Conservation (phyloP, 2,113 vertebrate species). For the Pachypanchax playfairii region DNA sequence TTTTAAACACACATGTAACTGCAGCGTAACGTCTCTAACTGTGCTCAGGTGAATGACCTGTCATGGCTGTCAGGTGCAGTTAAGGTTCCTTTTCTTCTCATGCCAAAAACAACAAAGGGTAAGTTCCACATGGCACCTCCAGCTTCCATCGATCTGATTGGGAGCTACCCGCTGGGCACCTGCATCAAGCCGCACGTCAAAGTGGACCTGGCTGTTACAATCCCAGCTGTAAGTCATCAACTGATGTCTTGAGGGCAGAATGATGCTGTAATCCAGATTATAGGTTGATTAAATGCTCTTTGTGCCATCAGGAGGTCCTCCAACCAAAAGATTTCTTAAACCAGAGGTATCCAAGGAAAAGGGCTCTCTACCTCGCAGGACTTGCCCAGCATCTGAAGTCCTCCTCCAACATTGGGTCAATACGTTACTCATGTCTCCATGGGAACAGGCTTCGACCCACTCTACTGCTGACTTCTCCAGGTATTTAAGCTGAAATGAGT, state of each 20-base stretch:
- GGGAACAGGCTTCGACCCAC: conserved; percentile 90
- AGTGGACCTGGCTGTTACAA: conserved; percentile 88
- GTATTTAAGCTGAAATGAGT: conserved; percentile 61
- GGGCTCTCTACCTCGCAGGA: conserved; percentile 90
- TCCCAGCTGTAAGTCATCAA: conserved; percentile 85
- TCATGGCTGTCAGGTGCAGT: conserved; percentile 85
- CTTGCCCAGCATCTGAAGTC: conserved; percentile 83
- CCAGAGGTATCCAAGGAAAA: conserved; percentile 94
- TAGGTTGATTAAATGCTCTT: neutral
- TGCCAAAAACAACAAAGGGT: conserved; percentile 87
- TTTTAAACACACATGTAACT: neutral
- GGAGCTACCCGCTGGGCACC: conserved; percentile 93
- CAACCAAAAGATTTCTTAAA: conserved; percentile 92
- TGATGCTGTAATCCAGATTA: neutral
- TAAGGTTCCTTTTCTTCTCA: conserved; percentile 87
- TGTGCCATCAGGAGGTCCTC: conserved; percentile 83
- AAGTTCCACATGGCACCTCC: conserved; percentile 88
- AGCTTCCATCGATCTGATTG: conserved; percentile 84
- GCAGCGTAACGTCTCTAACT: neutral
- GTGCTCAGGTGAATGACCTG: conserved; percentile 84
- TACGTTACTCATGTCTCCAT: conserved; percentile 88
- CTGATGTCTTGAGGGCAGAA: neutral
- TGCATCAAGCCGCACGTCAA: conserved; percentile 86
- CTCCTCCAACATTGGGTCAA: conserved; percentile 80
- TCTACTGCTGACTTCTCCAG: conserved; percentile 85